Conservation (phyloP, 2,888 invertebrate species). For the Polyploca ridens region DNA sequence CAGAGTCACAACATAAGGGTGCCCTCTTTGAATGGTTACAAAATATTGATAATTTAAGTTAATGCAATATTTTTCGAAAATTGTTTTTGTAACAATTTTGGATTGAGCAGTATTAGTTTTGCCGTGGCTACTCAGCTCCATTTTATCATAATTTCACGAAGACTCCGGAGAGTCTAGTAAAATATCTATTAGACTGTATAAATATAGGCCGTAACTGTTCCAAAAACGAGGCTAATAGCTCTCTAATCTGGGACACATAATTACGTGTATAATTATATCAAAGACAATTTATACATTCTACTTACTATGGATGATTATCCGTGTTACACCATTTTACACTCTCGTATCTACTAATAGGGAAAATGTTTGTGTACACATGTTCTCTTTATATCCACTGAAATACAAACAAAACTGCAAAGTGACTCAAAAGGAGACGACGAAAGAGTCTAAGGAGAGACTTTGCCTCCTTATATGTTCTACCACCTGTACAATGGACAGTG, state of each 20-base stretch:
- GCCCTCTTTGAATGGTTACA: too few species aligned
- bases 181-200: not conserved
- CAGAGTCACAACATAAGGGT: too few species aligned
- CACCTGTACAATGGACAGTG: too few species aligned
- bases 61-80: too few species aligned
- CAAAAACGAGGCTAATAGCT: not conserved
- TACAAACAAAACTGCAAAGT: too few species aligned
- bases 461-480: too few species aligned
- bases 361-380: not conserved
- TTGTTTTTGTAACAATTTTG: too few species aligned
- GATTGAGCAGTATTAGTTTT: too few species aligned
- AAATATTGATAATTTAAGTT: too few species aligned
- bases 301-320: slow-evolving; percentile 6
- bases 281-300: slow-evolving; percentile 1
- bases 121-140: too few species aligned
- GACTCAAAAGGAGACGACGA: not conserved
- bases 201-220: not conserved
- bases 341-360: not conserved
- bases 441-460: too few species aligned
- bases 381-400: not conserved
- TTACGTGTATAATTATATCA: not conserved
- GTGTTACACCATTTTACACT: not conserved
- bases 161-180: not conserved
- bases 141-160: too few species aligned
- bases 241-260: not conserved